phyloP scores from a whole-genome alignment of 2,113 vertebrate species.

The Heterochromis multidens region DNA sequence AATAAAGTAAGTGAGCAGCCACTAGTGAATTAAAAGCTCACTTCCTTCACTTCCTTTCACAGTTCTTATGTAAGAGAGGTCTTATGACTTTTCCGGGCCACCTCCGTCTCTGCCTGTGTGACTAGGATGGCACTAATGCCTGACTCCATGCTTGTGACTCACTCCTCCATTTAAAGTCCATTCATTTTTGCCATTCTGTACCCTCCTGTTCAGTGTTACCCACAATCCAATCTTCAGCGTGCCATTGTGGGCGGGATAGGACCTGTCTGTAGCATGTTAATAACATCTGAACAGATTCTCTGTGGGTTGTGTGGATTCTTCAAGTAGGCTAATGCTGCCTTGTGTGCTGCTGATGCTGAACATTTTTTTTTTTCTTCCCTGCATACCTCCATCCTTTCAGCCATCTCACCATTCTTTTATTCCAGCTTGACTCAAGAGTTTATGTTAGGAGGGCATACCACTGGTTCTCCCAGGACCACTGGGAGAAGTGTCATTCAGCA shows the following conservation, averaged over 20 bases:
- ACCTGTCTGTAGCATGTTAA: constrained; percentile 45
- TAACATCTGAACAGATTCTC: constrained; percentile 25
- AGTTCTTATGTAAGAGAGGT: constrained; percentile 54
- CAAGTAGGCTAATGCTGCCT: constrained; percentile 39
- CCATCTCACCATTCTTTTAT: constrained; percentile 32
- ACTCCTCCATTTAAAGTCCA: constrained; percentile 18
- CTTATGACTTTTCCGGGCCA: constrained; percentile 53
- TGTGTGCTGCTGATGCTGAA: constrained; percentile 51
- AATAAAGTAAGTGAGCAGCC: constrained; percentile 33
- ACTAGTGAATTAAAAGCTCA: constrained; percentile 39
- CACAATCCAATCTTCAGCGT: constrained; percentile 22
- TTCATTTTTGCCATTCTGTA: constrained; percentile 13
- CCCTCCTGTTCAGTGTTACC: constrained; percentile 7
- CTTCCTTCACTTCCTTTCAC: constrained; percentile 35
- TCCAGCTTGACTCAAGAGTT: constrained; percentile 37
- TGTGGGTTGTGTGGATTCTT: constrained; percentile 45
- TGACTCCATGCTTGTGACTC: constrained; percentile 49
- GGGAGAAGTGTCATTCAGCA: constrained; percentile 50
- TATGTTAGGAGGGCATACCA: constrained; percentile 52
- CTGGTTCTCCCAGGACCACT: constrained; percentile 46
- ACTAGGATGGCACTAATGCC: constrained; percentile 27
- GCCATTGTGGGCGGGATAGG: constrained; percentile 38
- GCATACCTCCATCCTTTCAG: constrained; percentile 40
- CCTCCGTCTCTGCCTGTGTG: constrained; percentile 28
- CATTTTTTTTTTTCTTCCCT: constrained; percentile 41